Conservation (phyloP, 2,797 vertebrate species). For the Coregonus suidteri region DNA sequence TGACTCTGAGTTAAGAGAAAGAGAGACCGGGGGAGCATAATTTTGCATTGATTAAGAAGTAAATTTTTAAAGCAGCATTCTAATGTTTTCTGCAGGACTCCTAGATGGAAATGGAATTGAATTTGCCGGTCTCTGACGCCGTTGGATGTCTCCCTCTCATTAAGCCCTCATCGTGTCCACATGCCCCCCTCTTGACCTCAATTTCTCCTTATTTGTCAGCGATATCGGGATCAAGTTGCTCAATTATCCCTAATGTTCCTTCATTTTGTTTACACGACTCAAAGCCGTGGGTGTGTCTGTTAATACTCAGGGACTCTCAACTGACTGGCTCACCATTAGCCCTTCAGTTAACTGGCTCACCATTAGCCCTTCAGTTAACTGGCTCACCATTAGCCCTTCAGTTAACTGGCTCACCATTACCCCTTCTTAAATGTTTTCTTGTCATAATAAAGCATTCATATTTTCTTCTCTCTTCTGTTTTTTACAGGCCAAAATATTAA, state of each 20-base stretch:
- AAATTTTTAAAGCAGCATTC: conserved; percentile 29
- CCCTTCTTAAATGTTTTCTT: neutral
- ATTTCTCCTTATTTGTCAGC: conserved; percentile 31
- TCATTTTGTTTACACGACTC: conserved; percentile 20
- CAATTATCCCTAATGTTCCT: conserved; percentile 22
- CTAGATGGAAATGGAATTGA: conserved; percentile 47
- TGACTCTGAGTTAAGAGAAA: neutral
- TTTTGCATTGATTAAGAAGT: conserved; percentile 53
- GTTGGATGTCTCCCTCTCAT: conserved; percentile 33
- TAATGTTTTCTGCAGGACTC: conserved; percentile 53
- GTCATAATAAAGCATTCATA: neutral
- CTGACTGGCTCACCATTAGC: neutral
- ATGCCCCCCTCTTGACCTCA: conserved; percentile 23
- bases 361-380: too few relatives aligned
- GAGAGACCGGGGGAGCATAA: conserved; percentile 18
- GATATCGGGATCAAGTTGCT: conserved; percentile 22
- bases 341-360: neutral
- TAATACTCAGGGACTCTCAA: conserved; percentile 4
- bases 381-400: too few relatives aligned
- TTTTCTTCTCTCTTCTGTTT: neutral
- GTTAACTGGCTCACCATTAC: neutral
- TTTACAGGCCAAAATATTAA: neutral
- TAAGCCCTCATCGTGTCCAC: conserved; percentile 30
- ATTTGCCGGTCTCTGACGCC: conserved; percentile 53
- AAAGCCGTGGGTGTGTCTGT: conserved; percentile 6